Conservation (phyloP, 2,113 vertebrate species). For the Marcusenius ussheri region DNA sequence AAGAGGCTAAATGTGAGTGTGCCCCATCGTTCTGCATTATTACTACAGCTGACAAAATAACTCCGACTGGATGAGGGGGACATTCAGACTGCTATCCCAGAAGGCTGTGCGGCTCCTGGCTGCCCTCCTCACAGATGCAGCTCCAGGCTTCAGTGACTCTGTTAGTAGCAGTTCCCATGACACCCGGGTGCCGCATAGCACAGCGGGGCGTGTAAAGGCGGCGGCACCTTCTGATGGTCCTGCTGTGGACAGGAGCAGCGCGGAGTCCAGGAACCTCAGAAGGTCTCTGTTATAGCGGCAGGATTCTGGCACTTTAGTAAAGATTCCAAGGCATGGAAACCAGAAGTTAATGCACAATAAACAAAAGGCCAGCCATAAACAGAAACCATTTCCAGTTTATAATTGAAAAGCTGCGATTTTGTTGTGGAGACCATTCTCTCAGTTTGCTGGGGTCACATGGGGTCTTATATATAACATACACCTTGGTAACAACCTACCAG, state of each 20-base stretch:
- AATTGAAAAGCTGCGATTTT: neutral
- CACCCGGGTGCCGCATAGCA: conserved; percentile 50
- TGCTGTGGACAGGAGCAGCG: conserved; percentile 22
- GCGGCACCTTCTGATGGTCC: conserved; percentile 28
- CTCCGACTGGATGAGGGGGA: neutral
- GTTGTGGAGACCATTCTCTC: neutral
- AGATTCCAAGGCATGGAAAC: neutral
- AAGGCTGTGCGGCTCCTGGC: neutral
- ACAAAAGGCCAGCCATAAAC: neutral
- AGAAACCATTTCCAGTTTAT: neutral
- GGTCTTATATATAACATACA: neutral
- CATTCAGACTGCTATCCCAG: neutral
- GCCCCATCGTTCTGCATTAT: neutral
- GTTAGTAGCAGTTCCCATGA: conserved; percentile 42
- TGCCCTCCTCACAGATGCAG: neutral
- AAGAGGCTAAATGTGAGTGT: neutral
- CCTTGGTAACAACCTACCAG: neutral
- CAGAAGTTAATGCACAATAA: neutral
- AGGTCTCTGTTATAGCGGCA: neutral
- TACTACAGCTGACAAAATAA: neutral
- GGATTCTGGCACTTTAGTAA: neutral
- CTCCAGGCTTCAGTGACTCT: neutral
- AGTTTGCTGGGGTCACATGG: neutral
- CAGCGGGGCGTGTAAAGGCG: conserved; percentile 26
- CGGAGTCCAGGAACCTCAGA: conserved; percentile 25